A percentile compares a stretch with the other conserved stretches of the same genome.
Conservation (phyloP, 2,113 vertebrate genomes). For the Tangachromis dhanisi region DNA sequence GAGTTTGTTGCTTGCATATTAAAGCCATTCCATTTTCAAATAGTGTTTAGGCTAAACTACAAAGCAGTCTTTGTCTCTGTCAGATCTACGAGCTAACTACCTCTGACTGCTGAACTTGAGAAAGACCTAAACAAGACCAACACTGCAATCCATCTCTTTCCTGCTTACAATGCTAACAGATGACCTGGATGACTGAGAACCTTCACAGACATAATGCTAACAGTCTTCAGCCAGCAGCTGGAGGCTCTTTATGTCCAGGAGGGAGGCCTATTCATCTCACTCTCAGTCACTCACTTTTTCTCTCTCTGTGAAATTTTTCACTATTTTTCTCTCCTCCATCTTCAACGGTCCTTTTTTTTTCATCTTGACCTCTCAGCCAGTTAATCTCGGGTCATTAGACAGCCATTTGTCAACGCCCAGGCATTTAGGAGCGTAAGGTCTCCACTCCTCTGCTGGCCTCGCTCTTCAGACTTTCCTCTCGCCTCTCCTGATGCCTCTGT, state of each 20-base stretch:
- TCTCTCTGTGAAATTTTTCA: neutral
- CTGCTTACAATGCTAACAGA: neutral
- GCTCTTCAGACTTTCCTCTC: neutral
- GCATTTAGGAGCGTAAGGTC: conserved; percentile 1
- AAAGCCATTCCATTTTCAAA: neutral
- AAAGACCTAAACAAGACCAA: neutral
- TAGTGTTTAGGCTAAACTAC: neutral
- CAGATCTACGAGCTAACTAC: neutral
- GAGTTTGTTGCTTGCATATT: neutral
- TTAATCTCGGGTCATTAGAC: conserved; percentile 60
- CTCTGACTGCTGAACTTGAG: neutral
- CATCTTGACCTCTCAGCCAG: conserved; percentile 46
- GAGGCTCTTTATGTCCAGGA: neutral
- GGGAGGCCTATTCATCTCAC: conserved; percentile 26
- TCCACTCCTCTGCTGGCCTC: conserved; percentile 1
- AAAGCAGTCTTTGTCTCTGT: neutral
- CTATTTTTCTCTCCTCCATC: neutral
- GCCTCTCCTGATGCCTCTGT: neutral
- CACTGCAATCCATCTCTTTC: neutral
- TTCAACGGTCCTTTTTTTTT: neutral
- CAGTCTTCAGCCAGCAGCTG: neutral
- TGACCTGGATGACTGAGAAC: neutral
- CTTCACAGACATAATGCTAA: neutral
- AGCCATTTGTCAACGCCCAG: conserved; percentile 45
- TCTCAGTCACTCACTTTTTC: conserved; percentile 3